Percentiles rank a stretch among this genome's conserved stretches.
These are phyloP conservation scores for Acrocera orbiculus DNA, from an alignment of 2,888 invertebrate genomes.

Conservation along the genomic window DNA sequence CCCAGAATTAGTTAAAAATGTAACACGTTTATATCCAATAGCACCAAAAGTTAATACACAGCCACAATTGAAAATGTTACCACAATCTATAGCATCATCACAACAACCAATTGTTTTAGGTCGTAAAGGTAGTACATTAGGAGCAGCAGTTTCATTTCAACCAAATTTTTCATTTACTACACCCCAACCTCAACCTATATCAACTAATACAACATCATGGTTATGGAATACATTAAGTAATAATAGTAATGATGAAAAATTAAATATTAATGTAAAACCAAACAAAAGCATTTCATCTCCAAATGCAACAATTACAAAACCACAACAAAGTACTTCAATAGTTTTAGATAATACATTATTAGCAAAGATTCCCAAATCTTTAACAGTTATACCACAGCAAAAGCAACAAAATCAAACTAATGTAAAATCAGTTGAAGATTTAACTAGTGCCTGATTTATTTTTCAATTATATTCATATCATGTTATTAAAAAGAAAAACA, in stretches of 20 bases:
- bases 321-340: constrained; percentile 19
- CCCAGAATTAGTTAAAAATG: constrained; percentile 10
- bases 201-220: constrained; percentile 3
- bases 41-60: neutral
- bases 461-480: constrained; percentile 5
- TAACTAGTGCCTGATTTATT: constrained; percentile 8
- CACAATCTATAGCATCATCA: constrained; percentile 3
- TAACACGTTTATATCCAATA: too few relatives aligned
- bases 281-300: constrained; percentile 17
- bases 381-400: constrained; percentile 60
- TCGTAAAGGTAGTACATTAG: neutral
- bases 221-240: too few relatives aligned
- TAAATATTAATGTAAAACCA: constrained; percentile 1
- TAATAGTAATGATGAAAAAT: neutral
- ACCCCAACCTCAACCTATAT: neutral
- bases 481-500: too few relatives aligned
- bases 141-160: constrained; percentile 2
- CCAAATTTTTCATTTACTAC: constrained; percentile 5
- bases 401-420: constrained; percentile 11
- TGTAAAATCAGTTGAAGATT: constrained; percentile 1
- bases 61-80: constrained; percentile 2
- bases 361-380: constrained; percentile 64
- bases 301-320: too few relatives aligned
- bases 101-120: constrained; percentile 3
- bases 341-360: constrained; percentile 33